A percentile compares a stretch with the other conserved stretches of the same genome.
Evolutionary conservation across 2,797 vertebrate species (phyloP).

Genomic region (Ceyx erithaca): DNA sequence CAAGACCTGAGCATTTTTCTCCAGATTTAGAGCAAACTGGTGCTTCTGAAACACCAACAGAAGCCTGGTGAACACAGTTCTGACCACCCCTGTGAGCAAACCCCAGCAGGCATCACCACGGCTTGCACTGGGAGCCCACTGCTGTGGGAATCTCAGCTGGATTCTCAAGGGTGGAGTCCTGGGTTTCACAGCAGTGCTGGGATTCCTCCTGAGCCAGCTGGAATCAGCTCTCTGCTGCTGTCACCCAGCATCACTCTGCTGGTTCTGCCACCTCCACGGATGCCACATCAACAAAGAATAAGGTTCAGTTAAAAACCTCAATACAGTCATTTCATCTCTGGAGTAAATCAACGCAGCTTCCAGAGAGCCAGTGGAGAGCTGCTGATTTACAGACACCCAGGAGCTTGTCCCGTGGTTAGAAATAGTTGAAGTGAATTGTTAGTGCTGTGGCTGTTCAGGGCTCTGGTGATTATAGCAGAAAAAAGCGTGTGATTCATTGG

Average conservation of each 20-base stretch:
- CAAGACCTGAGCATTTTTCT: neutral
- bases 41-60: neutral
- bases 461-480: neutral
- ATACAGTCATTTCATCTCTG: neutral
- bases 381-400: neutral
- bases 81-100: too few relatives aligned
- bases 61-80: neutral
- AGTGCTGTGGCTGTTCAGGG: neutral
- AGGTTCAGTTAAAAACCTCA: neutral
- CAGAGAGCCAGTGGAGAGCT: neutral
- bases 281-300: neutral
- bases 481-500: neutral
- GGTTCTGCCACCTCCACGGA: neutral
- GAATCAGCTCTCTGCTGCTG: neutral
- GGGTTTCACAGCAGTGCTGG: rapidly evolving
- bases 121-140: too few relatives aligned
- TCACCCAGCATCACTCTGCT: neutral
- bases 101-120: rapidly evolving
- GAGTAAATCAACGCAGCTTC: neutral
- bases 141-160: neutral
- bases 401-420: neutral
- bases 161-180: rapidly evolving
- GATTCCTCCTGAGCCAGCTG: neutral
- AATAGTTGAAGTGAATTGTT: neutral
- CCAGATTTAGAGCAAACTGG: neutral